Conservation (phyloP, 1,140 invertebrate genomes). For the Pseudachorutes palmiensis region DNA sequence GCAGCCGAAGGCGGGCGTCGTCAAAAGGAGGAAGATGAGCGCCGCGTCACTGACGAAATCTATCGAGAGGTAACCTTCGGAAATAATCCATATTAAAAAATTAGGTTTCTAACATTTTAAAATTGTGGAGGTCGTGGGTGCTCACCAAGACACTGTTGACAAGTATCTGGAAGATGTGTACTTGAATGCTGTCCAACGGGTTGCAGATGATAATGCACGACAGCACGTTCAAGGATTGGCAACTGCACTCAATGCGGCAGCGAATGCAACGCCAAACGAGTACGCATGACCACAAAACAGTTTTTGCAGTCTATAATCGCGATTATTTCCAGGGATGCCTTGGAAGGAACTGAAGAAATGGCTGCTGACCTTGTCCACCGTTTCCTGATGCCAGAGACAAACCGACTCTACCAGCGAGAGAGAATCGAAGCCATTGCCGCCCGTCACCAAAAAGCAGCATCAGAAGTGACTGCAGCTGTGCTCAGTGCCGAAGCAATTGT, state of each 20-base stretch:
- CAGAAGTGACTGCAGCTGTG: too few relatives aligned
- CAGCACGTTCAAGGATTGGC: conserved; percentile 50
- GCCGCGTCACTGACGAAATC: conserved; percentile 64
- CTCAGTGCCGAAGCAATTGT: too few relatives aligned
- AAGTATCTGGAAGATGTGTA: conserved; percentile 58
- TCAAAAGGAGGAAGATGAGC: conserved; percentile 56
- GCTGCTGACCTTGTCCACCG: conserved; percentile 54
- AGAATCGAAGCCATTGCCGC: conserved; percentile 14
- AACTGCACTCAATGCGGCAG: conserved; percentile 52
- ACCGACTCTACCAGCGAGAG: conserved; percentile 28
- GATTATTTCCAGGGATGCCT: conserved; percentile 39
- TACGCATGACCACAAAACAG: too few relatives aligned
- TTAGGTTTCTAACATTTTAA: conserved; percentile 16
- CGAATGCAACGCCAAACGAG: conserved; percentile 43
- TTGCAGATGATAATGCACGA: conserved; percentile 50
- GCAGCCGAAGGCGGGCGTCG: conserved; percentile 60
- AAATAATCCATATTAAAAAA: neutral
- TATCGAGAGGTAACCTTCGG: conserved; percentile 54
- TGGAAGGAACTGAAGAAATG: conserved; percentile 51
- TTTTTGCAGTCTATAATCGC: too few relatives aligned
- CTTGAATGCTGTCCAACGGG: conserved; percentile 51
- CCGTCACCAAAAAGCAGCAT: conserved; percentile 24
- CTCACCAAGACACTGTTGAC: conserved; percentile 54
- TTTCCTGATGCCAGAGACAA: conserved; percentile 55
- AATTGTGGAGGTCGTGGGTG: conserved; percentile 46